Evolutionary conservation across 2,113 vertebrate genomes (phyloP), one percentile per base, ranked within the genome.

Genomic region (Ploceus nigricollis): DNA sequence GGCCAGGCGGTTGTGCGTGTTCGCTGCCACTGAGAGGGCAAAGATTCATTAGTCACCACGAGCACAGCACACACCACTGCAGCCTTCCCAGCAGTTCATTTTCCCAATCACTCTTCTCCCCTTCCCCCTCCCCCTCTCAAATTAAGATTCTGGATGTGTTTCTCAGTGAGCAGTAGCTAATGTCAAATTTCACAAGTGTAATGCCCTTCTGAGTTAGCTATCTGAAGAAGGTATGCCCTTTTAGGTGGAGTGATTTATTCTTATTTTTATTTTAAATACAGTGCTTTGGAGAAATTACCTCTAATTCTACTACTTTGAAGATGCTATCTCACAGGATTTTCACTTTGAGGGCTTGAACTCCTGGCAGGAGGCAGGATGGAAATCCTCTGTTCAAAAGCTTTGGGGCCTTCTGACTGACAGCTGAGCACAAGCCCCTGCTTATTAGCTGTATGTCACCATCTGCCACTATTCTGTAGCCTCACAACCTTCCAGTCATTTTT

Each of bases 361-460:
- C 86, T 93, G 60, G 93, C 93, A 90, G 92, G 94, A 97, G 94
- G 94, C 86, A 97, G 77, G 82, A 92, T 94, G 72, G 94, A 96
- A 96, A 96, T 96, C 88, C 94, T 94, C 92, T 82, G 92, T 95
- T 96, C 93, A 95, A 97, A 96, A 96, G 94, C 88, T 96, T 96
- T 90, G 77, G 44, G 69, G 82, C 90, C 61, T 96, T 94, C 86
- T 92, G 90, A 96, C 51, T 94, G 93, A 96, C 88, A 96, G 96
- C 92, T 95, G 88, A 96, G 96, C 94, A 87, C 93, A 96, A 94
- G 86, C 90, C 88, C 86, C 82, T 90, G 85, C 90, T 95, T 95
- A 97, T 94, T 95, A 97, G 90, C 83, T 94, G 69, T 75, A 53
- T 95, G 88, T 94, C 93, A 96, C 96, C 96, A 96, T 97, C 94